Percentiles rank a stretch among this genome's conserved stretches.
phyloP scores from a whole-genome alignment of 2,797 vertebrate genomes.

The Mycteria americana region DNA sequence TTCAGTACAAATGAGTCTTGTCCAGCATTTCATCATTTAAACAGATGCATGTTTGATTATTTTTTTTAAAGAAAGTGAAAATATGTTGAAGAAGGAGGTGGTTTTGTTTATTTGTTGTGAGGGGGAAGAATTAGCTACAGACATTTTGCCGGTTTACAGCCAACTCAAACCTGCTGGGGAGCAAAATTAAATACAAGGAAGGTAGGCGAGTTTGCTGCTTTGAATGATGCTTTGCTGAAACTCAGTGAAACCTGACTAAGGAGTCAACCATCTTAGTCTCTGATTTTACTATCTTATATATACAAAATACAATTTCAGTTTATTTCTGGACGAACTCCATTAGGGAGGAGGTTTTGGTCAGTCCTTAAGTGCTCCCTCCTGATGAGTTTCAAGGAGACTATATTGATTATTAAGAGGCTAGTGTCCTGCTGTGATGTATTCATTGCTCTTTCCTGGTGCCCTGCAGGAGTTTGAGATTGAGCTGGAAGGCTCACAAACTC shows the following conservation, averaged over 20 bases:
- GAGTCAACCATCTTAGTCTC: background rate
- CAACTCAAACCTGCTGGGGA: background rate
- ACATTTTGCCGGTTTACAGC: background rate
- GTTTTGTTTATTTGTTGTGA: background rate
- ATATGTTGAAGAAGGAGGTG: background rate
- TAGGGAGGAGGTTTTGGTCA: background rate
- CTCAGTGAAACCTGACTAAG: background rate
- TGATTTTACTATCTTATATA: background rate
- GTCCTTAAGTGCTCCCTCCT: background rate
- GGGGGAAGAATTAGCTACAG: background rate
- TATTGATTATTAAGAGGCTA: background rate
- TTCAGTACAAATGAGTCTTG: background rate
- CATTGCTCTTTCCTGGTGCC: conserved; percentile 12
- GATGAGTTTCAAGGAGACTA: background rate
- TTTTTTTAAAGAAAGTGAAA: background rate
- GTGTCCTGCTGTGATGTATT: background rate
- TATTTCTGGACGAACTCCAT: background rate
- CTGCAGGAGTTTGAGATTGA: conserved; percentile 94
- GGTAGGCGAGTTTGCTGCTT: background rate
- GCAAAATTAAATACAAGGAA: background rate
- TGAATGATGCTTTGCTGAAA: background rate
- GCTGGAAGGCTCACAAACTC: conserved; percentile 91
- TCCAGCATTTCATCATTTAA: background rate
- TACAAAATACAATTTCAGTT: background rate
- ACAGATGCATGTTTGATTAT: background rate